Conservation (phyloP, 2,113 vertebrate species). For the Cyprinodon variegatus region DNA sequence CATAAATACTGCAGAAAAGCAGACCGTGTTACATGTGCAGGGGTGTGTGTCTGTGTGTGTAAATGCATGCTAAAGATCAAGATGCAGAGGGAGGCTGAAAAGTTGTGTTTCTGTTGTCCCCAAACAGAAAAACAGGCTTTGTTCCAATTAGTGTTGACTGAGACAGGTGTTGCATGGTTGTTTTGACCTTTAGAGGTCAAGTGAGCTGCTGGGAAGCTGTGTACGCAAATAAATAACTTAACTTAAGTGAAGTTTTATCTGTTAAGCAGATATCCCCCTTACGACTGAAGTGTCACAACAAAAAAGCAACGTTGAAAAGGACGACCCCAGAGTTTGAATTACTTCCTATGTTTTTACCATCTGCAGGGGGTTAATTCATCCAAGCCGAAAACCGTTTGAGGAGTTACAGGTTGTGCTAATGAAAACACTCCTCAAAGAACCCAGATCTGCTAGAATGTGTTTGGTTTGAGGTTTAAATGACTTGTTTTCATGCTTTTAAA, state of each 20-base stretch:
- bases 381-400: background rate
- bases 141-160: constrained; percentile 73
- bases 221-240: constrained; percentile 86
- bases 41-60: constrained; percentile 10
- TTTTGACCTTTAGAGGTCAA: constrained; percentile 74
- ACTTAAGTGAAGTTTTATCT: constrained; percentile 80
- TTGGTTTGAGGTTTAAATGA: background rate
- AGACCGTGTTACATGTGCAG: constrained; percentile 47
- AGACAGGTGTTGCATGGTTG: constrained; percentile 83
- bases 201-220: constrained; percentile 75
- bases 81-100: background rate
- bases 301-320: constrained; percentile 67
- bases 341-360: constrained; percentile 86
- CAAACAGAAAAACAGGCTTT: constrained; percentile 72
- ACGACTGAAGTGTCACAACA: constrained; percentile 58
- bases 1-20: constrained; percentile 69
- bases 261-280: constrained; percentile 82
- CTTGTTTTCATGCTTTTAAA: background rate
- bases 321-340: constrained; percentile 78
- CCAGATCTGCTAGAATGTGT: background rate
- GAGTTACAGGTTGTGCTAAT: background rate
- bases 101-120: constrained; percentile 19
- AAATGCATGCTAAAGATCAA: background rate
- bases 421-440: background rate
- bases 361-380: constrained; percentile 63